These are phyloP conservation scores for Cygnus buccinator DNA, from an alignment of 2,113 vertebrate genomes.

Conservation along the genomic window DNA sequence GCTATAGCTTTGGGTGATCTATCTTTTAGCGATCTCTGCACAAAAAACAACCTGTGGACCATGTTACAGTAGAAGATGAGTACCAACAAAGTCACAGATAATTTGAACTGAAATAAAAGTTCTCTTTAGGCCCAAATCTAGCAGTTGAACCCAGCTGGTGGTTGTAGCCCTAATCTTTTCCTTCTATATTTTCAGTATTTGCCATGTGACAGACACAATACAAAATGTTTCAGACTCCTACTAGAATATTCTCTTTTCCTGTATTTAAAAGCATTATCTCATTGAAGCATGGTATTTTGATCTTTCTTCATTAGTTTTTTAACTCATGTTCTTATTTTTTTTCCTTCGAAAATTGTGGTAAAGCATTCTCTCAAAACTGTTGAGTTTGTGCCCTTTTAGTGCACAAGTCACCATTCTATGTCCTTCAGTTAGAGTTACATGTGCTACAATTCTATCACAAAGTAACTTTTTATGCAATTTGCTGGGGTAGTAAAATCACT, in stretches of 20 bases:
- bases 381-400: not conserved
- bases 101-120: not conserved
- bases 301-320: not conserved
- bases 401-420: not conserved
- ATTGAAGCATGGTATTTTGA: not conserved
- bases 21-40: not conserved
- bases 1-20: not conserved
- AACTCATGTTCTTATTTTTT: not conserved
- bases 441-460: not conserved
- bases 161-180: not conserved
- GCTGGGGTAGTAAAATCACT: not conserved
- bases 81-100: not conserved
- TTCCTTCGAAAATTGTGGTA: not conserved
- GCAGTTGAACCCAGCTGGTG: not conserved
- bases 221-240: not conserved
- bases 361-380: not conserved
- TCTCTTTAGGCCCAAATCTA: not conserved
- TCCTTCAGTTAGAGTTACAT: not conserved
- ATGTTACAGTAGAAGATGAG: not conserved
- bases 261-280: not conserved
- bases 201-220: not conserved
- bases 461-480: not conserved
- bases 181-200: not conserved
- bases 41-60: not conserved
- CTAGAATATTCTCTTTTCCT: not conserved